Percentiles rank a stretch among this genome's conserved stretches.
Conservation (phyloP, 2,113 vertebrate species). For the Plecturocebus donacophilus region DNA sequence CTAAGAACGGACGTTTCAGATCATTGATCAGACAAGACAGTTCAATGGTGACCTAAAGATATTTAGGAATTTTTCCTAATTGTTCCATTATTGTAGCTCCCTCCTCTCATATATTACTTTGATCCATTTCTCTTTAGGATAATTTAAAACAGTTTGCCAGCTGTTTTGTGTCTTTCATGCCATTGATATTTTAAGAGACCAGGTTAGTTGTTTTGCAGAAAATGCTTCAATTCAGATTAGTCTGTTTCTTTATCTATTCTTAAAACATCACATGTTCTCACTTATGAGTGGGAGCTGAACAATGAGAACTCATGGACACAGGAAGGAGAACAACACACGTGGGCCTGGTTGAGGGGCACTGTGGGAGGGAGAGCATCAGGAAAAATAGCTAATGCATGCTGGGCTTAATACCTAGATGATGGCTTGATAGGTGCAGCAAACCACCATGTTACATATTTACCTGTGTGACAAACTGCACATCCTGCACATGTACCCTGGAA, state of each 20-base stretch:
- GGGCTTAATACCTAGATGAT: too few relatives aligned
- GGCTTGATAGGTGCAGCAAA: too few relatives aligned
- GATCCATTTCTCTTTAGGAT: neutral
- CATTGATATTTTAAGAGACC: neutral
- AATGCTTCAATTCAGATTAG: neutral
- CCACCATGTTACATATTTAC: too few relatives aligned
- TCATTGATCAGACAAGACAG: neutral
- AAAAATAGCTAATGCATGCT: too few relatives aligned
- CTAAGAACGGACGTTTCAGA: neutral
- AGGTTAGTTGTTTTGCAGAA: neutral
- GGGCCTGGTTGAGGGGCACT: too few relatives aligned
- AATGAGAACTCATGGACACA: too few relatives aligned
- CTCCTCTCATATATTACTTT: neutral
- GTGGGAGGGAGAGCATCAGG: too few relatives aligned
- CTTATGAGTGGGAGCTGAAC: too few relatives aligned
- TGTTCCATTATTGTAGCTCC: neutral
- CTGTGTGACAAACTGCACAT: too few relatives aligned
- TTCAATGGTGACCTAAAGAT: neutral
- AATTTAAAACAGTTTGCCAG: neutral
- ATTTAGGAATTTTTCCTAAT: neutral
- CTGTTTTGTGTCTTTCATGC: neutral
- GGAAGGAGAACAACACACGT: too few relatives aligned
- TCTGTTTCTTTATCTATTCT: neutral
- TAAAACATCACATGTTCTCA: neutral
- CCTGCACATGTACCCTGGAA: too few relatives aligned